These are phyloP conservation scores for Poeciliopsis infans DNA, from an alignment of 2,797 vertebrate genomes.

Conservation along the genomic window DNA sequence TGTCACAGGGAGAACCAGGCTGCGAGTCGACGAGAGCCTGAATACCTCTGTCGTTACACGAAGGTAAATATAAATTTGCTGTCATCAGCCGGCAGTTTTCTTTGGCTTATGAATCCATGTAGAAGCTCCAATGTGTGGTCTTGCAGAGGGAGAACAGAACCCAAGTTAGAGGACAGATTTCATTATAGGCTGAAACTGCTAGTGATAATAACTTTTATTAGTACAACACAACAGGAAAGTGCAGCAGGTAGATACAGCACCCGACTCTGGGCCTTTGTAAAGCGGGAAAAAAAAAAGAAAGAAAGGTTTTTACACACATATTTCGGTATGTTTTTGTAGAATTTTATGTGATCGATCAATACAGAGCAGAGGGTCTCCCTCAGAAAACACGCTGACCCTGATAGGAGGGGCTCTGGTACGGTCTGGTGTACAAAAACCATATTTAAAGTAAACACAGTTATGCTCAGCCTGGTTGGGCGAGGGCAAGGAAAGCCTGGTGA, in stretches of 20 bases:
- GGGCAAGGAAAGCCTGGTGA: no score
- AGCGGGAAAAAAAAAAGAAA: background rate
- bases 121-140: background rate
- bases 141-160: background rate
- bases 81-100: background rate
- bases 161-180: background rate
- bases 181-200: background rate
- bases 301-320: background rate
- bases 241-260: background rate
- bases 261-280: background rate
- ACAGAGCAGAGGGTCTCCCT: background rate
- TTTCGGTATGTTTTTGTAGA: background rate
- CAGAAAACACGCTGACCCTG: no score
- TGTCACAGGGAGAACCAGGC: background rate
- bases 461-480: no score
- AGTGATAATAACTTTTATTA: background rate
- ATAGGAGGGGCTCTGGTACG: no score
- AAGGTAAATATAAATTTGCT: slow-evolving; percentile 1
- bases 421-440: no score
- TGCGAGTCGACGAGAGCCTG: background rate
- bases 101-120: background rate
- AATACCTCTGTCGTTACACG: background rate
- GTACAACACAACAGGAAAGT: background rate
- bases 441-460: no score
- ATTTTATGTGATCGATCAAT: background rate